Evolutionary conservation across 2,113 vertebrate genomes (phyloP).

Genomic region (Motacilla tschutschensis): DNA sequence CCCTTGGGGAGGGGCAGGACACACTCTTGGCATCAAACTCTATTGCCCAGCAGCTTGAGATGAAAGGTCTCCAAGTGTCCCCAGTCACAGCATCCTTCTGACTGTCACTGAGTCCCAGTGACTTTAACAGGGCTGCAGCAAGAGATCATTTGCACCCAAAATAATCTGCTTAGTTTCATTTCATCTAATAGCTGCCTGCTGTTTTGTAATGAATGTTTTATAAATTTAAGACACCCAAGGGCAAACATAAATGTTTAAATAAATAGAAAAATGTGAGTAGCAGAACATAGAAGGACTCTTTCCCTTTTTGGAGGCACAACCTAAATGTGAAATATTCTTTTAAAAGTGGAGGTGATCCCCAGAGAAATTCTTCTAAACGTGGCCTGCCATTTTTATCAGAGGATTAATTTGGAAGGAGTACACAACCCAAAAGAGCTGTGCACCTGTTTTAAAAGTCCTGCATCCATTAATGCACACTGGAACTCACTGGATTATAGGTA

Average conservation of each 20-base stretch:
- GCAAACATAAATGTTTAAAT: slow-evolving; percentile 52
- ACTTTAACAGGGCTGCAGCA: not conserved
- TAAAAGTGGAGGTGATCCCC: not conserved
- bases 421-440: not conserved
- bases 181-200: slow-evolving; percentile 36
- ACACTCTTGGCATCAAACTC: not conserved
- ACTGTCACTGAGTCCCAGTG: not conserved
- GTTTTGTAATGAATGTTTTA: slow-evolving; percentile 46
- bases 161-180: slow-evolving; percentile 15
- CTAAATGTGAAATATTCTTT: slow-evolving; percentile 23
- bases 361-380: not conserved
- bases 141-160: not conserved
- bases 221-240: slow-evolving; percentile 37
- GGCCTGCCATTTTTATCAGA: slow-evolving; percentile 16
- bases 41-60: not conserved
- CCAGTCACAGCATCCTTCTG: not conserved
- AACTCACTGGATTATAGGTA: not conserved
- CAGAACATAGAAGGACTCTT: not conserved
- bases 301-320: not conserved
- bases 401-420: not conserved
- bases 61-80: not conserved
- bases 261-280: slow-evolving; percentile 30
- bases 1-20: not conserved
- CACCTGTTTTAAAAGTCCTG: not conserved
- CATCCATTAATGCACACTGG: not conserved